These are phyloP conservation scores for Pectinophora gossypiella DNA, from an alignment of 1,140 invertebrate species.

Conservation along the genomic window DNA sequence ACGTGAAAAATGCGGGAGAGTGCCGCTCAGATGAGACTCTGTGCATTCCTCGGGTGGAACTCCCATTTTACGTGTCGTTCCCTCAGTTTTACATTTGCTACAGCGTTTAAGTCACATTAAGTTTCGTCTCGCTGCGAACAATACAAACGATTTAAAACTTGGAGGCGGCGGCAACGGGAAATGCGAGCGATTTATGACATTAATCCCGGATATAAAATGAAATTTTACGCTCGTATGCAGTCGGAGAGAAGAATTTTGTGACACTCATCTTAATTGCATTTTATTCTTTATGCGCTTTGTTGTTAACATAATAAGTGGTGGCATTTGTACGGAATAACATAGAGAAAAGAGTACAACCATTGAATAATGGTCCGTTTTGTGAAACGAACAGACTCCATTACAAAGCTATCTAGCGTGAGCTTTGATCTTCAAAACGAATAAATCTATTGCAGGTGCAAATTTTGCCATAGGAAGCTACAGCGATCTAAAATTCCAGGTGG, in stretches of 20 bases:
- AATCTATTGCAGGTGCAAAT: no score
- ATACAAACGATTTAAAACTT: slow-evolving; percentile 65
- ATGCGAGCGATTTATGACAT: slow-evolving; percentile 61
- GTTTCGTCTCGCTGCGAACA: slow-evolving; percentile 50
- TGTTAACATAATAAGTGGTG: no score
- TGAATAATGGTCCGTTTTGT: no score
- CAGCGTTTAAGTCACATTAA: slow-evolving; percentile 62
- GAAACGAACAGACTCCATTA: no score
- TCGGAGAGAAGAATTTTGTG: slow-evolving; percentile 38
- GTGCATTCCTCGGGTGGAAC: slow-evolving; percentile 53
- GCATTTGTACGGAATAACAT: no score
- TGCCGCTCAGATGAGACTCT: slow-evolving; percentile 39
- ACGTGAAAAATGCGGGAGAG: slow-evolving; percentile 65
- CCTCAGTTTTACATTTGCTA: slow-evolving; percentile 53
- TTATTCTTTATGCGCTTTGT: no score
- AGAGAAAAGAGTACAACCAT: no score
- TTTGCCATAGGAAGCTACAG: no score
- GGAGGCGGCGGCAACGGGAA: slow-evolving; percentile 32
- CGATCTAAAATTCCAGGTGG: no score
- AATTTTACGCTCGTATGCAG: slow-evolving; percentile 57
- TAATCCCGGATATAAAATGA: slow-evolving; percentile 61
- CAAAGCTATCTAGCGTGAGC: no score
- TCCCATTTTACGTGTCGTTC: slow-evolving; percentile 52
- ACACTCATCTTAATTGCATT: slow-evolving; percentile 50
- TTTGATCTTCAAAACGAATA: no score